phyloP scores from a whole-genome alignment of 2,113 vertebrate species.

The Menura novaehollandiae region DNA sequence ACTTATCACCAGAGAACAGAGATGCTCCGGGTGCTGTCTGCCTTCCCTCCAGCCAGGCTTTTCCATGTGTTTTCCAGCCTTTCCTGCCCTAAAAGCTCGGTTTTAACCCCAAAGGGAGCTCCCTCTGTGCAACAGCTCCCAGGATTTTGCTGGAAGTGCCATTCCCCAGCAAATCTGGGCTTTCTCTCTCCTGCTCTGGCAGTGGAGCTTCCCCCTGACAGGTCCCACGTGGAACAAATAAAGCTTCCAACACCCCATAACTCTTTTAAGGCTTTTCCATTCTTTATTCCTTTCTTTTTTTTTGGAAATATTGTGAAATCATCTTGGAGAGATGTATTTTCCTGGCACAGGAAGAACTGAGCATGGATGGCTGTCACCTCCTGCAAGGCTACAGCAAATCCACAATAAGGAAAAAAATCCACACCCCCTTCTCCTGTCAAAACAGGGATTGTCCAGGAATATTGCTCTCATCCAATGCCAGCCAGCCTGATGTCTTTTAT shows the following conservation, averaged over 20 bases:
- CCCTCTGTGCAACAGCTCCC: not conserved
- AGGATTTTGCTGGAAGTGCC: not conserved
- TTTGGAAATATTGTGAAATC: not conserved
- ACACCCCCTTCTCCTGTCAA: not conserved
- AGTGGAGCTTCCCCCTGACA: not conserved
- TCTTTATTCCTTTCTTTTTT: not conserved
- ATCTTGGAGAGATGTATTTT: not conserved
- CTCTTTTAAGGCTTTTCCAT: not conserved
- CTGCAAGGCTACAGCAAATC: not conserved
- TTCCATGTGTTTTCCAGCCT: not conserved
- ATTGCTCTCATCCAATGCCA: not conserved
- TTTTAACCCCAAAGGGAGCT: not conserved
- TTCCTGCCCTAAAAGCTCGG: not conserved
- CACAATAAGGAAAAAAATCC: not conserved
- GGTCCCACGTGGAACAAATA: not conserved
- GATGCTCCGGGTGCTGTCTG: not conserved
- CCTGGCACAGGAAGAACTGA: not conserved
- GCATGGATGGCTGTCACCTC: not conserved
- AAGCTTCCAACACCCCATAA: not conserved
- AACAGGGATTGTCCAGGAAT: not conserved
- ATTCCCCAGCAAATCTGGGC: not conserved
- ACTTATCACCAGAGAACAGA: not conserved
- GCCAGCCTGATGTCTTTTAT: not conserved
- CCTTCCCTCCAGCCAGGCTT: not conserved
- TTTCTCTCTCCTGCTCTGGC: not conserved